Base-by-base conservation (phyloP, 2,797 vertebrate genomes). In the Bovichtus diacanthus region DNA sequence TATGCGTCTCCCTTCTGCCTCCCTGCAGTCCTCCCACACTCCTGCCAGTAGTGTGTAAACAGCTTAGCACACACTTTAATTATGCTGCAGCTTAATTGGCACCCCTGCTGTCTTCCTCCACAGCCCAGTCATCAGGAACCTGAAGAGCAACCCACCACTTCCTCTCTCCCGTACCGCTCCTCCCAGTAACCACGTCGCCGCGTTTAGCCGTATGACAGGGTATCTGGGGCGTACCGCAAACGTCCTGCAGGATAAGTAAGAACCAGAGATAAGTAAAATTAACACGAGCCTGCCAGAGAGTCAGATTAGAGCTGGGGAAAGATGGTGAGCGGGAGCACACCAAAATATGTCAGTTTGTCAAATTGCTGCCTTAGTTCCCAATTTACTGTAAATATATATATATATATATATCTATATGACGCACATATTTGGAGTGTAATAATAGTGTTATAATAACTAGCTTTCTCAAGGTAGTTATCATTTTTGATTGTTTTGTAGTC, bases 51-150 rank as follows among this genome's bases (percentile, higher is more conserved):
- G 74, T 71, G 79, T 83, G 80, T 73, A 68, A 86, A 86, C 90
- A 85, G 85, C 73, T 78, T 41, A 74, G 67, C 61, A 23, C 72
- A 68, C 81, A 18, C 76, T 75, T 74, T 79, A 78, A 80, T 89
- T 78, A 85, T 41, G 64, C 84, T 15, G 69, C 76, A 39, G 72
- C 79, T 75, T 82, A 81, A 85, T 78, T 88, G 80, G 82, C 83
- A 86, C 81, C 73, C 16, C 50, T 23, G n/a, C 77, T 70, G 60
- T 82, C 81, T 83, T 65, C 78, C 55, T 74, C 76, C 77, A 39
- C 85, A 82, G 85, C 84, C 36, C 72, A 49, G 69, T 60, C 75
- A 66, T 65, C 67, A 66, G 78, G 67, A 82, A 63, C 63, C 74
- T 13, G 65, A 77, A 29, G 68, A 74, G 44, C 78, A 59, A 68